Percentiles rank a stretch among this genome's conserved stretches.
phyloP scores from a whole-genome alignment of 2,113 vertebrate species.

The Cyanocitta stelleri region DNA sequence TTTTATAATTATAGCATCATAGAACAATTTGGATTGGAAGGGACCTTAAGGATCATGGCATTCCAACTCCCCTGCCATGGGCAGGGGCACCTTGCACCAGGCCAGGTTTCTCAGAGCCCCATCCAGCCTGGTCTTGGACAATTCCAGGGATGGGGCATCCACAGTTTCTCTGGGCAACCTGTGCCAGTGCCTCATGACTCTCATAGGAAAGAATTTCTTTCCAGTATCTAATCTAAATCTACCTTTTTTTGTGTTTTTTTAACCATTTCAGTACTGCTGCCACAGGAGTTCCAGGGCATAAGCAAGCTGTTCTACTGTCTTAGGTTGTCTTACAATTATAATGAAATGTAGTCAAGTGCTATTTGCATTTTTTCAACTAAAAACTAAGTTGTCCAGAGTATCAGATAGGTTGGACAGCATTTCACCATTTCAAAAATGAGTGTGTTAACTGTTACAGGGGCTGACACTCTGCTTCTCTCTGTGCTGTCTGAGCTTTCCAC shows the following conservation, averaged over 20 bases:
- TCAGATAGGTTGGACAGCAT: neutral
- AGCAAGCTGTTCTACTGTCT: neutral
- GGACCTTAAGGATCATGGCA: neutral
- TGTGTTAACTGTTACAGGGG: neutral
- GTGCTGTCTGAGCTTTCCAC: neutral
- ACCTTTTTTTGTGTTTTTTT: neutral
- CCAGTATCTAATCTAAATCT: neutral
- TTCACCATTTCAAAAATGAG: neutral
- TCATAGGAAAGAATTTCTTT: neutral
- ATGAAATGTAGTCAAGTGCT: neutral
- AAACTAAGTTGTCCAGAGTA: neutral
- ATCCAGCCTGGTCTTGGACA: neutral
- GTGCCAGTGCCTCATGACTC: neutral
- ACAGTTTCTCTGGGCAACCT: neutral
- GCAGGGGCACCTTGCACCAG: neutral
- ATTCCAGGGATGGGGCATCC: neutral
- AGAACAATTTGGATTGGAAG: neutral
- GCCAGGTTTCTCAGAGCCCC: neutral
- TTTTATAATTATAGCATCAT: neutral
- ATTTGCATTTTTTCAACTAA: neutral
- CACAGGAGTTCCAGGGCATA: neutral
- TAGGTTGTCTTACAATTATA: neutral
- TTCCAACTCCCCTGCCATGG: neutral
- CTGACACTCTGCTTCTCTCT: neutral
- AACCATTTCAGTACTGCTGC: neutral